A percentile compares a stretch with the other conserved stretches of the same genome.
phyloP scores from a whole-genome alignment of 2,113 vertebrate species.

The Brachypteracias leptosomus region DNA sequence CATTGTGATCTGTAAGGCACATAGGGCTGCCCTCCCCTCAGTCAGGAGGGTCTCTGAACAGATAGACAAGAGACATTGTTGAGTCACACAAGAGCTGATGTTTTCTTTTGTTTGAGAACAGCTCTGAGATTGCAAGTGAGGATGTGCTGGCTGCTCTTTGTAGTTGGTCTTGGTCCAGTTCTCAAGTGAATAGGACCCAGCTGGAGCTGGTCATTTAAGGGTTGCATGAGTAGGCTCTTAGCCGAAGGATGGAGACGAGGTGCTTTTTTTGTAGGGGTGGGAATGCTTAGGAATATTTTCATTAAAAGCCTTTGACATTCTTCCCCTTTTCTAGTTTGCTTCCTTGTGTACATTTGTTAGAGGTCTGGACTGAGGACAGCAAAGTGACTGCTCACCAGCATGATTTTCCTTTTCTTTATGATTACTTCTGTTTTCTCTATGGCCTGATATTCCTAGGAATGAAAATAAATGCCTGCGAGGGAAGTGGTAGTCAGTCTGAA shows the following conservation, averaged over 20 bases:
- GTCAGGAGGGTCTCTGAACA: not conserved
- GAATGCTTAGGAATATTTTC: not conserved
- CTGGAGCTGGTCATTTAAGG: not conserved
- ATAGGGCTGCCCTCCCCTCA: not conserved
- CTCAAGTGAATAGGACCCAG: not conserved
- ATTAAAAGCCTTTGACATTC: not conserved
- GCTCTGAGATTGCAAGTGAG: not conserved
- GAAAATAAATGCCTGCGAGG: not conserved
- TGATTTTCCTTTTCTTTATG: too few relatives aligned
- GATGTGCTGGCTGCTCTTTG: not conserved
- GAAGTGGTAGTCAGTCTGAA: not conserved
- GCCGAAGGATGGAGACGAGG: not conserved
- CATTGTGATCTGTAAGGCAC: rapidly evolving
- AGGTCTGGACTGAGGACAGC: rapidly evolving
- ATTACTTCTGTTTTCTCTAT: not conserved
- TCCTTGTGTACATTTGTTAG: not conserved
- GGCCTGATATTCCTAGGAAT: not conserved
- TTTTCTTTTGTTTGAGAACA: not conserved
- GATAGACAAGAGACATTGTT: not conserved
- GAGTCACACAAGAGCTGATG: not conserved
- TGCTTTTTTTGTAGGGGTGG: not conserved
- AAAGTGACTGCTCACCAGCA: not conserved
- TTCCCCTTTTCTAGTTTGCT: not conserved
- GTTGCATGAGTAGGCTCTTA: not conserved
- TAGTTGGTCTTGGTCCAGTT: not conserved